A percentile compares a stretch with the other conserved stretches of the same genome.
These are phyloP conservation scores for Erethizon dorsatum DNA, from an alignment of 2,797 vertebrate species.

Conservation along the genomic window DNA sequence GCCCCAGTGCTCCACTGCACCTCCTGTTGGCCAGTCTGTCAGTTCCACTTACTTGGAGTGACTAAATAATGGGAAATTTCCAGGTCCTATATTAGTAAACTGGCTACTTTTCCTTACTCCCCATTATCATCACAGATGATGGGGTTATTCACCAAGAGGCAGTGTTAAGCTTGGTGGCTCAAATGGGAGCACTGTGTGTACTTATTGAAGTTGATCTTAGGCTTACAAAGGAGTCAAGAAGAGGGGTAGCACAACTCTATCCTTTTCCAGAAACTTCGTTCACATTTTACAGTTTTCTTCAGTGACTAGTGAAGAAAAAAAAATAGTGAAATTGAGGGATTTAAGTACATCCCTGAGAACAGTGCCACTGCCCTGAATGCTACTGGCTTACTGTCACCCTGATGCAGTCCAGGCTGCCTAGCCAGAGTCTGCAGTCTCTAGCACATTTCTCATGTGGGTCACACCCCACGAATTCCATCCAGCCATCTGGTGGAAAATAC, in stretches of 20 bases:
- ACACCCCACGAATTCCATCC: no score
- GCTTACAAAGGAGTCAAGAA: neutral
- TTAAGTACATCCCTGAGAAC: neutral
- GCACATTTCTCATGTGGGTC: neutral
- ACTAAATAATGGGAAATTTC: neutral
- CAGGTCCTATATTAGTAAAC: neutral
- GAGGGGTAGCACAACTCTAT: neutral
- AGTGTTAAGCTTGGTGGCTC: neutral
- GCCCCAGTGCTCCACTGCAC: no score
- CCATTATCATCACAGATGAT: neutral
- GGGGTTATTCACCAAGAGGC: neutral
- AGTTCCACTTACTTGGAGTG: neutral
- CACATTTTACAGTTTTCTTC: neutral
- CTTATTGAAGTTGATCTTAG: neutral
- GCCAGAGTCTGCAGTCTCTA: accelerated
- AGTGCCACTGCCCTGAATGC: neutral
- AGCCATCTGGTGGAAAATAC: neutral
- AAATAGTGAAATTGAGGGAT: neutral
- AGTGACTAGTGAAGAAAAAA: no score
- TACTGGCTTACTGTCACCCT: no score
- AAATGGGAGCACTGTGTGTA: neutral
- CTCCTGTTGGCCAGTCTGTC: neutral
- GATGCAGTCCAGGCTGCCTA: neutral
- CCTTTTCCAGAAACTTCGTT: neutral
- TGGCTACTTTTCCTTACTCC: neutral